Percentiles rank a stretch among this genome's conserved stretches.
Conservation (phyloP, 1,140 invertebrate genomes). For the Drosophila repletoides region DNA sequence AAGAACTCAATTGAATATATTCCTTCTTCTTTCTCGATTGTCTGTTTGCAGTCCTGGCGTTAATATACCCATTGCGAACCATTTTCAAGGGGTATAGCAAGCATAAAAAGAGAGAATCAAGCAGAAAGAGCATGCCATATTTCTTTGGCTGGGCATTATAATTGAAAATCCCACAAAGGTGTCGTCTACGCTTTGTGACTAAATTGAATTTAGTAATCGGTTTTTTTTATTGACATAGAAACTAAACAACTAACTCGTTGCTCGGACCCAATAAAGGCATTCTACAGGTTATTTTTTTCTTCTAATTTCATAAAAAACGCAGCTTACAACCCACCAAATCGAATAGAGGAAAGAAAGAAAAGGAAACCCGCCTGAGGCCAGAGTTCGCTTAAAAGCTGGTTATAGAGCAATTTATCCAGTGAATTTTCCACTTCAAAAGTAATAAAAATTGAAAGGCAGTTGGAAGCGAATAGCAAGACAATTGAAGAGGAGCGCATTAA, state of each 20-base stretch:
- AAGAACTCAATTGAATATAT: too few species aligned
- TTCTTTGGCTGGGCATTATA: slow-evolving; percentile 68
- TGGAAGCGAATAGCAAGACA: neutral
- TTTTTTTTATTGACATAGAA: slow-evolving; percentile 56
- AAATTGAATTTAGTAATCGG: slow-evolving; percentile 80
- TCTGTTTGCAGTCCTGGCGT: too few species aligned
- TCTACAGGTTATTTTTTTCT: neutral
- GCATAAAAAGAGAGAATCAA: neutral
- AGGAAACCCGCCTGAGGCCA: slow-evolving; percentile 3
- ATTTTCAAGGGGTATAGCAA: too few species aligned
- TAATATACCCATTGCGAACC: too few species aligned
- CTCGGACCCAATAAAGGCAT: neutral
- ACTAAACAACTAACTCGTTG: slow-evolving; percentile 40
- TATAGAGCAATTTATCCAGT: neutral
- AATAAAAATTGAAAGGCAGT: slow-evolving; percentile 19
- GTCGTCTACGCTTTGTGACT: slow-evolving; percentile 75
- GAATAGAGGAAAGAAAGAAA: too few species aligned
- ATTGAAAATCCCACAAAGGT: slow-evolving; percentile 78
- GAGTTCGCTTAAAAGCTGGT: slow-evolving; percentile 3
- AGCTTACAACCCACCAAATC: too few species aligned
- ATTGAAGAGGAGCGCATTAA: slow-evolving; percentile 19
- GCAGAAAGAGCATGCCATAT: slow-evolving; percentile 52
- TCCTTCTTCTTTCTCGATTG: too few species aligned
- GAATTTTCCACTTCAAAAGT: slow-evolving; percentile 12
- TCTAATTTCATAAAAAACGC: too few species aligned